Evolutionary conservation across 2,888 invertebrate genomes (phyloP).

Genomic region (Graphium colonna): DNA sequence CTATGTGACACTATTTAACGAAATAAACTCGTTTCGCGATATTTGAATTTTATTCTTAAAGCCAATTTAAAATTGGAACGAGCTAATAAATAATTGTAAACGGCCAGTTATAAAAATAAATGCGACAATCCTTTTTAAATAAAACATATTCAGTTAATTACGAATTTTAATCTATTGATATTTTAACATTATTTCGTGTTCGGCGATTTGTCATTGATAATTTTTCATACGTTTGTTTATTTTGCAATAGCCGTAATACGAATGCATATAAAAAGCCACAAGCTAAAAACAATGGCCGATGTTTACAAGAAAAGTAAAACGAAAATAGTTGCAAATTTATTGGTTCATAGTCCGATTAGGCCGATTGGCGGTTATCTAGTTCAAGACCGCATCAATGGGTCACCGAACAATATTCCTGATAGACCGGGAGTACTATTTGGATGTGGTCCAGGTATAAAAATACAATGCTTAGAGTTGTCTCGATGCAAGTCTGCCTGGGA

Average conservation of each 20-base stretch:
- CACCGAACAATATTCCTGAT: conserved; percentile 42
- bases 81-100: background rate
- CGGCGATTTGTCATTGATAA: background rate
- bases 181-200: background rate
- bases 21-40: background rate
- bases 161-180: background rate
- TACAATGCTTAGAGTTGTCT: conserved; percentile 66
- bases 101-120: background rate
- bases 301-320: conserved; percentile 10
- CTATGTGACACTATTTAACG: conserved; percentile 2
- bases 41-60: background rate
- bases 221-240: conserved; percentile 1
- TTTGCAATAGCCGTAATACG: conserved; percentile 7
- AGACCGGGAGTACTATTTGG: conserved; percentile 69
- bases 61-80: background rate
- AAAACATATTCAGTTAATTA: too few relatives aligned
- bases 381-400: conserved; percentile 23
- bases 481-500: conserved; percentile 62
- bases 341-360: conserved; percentile 5
- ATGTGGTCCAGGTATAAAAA: conserved; percentile 72
- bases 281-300: conserved; percentile 7
- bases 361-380: conserved; percentile 15
- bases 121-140: too few relatives aligned
- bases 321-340: conserved; percentile 13
- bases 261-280: background rate